These are phyloP conservation scores for Bombus consobrinus DNA, from an alignment of 1,140 invertebrate species.

Conservation along the genomic window DNA sequence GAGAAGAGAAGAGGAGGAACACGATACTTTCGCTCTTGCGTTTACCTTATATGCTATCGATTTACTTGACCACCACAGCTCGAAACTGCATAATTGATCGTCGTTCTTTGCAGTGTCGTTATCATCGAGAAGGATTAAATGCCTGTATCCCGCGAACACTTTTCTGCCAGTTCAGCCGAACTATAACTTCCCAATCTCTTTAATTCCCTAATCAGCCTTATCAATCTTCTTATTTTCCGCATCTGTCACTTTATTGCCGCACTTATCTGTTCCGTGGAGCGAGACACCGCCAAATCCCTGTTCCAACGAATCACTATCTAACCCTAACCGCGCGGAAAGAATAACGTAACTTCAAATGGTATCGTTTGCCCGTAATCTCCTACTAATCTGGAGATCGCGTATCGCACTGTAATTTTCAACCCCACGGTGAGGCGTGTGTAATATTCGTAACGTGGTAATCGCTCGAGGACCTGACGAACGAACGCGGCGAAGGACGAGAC, in stretches of 20 bases:
- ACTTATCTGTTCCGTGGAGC: neutral
- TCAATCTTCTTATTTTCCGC: neutral
- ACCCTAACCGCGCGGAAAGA: neutral
- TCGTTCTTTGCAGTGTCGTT: neutral
- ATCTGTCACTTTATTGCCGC: conserved; percentile 5
- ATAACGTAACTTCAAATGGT: neutral
- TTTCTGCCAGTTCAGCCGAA: neutral
- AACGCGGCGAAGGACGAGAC: too few species aligned
- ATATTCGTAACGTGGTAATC: too few species aligned
- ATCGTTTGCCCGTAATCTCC: neutral
- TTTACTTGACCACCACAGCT: neutral
- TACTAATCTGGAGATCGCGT: too few species aligned
- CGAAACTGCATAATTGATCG: neutral
- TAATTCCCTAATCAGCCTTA: neutral
- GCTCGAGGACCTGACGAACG: too few species aligned
- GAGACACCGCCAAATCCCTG: neutral
- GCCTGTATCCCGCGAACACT: too few species aligned
- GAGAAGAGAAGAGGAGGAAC: neutral
- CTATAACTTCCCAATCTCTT: neutral
- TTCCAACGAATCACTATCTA: neutral
- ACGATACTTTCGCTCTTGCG: too few species aligned
- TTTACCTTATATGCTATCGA: neutral
- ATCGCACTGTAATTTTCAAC: too few species aligned
- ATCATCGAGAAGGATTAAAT: neutral
- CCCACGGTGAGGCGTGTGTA: too few species aligned